Evolutionary conservation across 2,888 invertebrate genomes (phyloP), one percentile per base, ranked within the genome.

Genomic region (Aplocera efformata): DNA sequence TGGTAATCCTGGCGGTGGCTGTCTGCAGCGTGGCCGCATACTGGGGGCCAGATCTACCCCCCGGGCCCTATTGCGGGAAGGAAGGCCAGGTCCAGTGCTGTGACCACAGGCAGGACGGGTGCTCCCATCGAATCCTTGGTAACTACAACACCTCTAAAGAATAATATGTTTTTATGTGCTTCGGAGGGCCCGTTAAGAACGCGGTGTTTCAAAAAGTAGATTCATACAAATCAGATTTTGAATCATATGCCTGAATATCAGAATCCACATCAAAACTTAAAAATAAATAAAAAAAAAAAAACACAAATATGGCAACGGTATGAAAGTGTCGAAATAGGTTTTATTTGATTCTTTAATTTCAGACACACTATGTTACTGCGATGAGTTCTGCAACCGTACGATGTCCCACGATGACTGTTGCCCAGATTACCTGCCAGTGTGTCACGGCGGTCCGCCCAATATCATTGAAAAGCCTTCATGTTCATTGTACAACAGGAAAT

Each of bases 321-420:
- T n/a, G n/a, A n/a, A n/a, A n/a, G n/a, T n/a, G n/a, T n/a, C n/a
- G n/a, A n/a, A n/a, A n/a, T n/a, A n/a, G n/a, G n/a, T n/a, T n/a
- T n/a, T n/a, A n/a, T n/a, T n/a, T n/a, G n/a, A n/a, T n/a, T n/a
- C n/a, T n/a, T n/a, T n/a, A n/a, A n/a, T n/a, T n/a, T n/a, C 65
- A 93, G 96, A 91, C 47, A 96, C 97, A 0, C 75, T 94, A 7
- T 98, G 98, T 79, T 98, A 98, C 79, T 98, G 98, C 77, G 98
- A 98, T 76, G 90, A 94, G 54, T 98, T 98, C 81, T 98, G 98
- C 82, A 93, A 95, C 69, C 84, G 94, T 21, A 90, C 90, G 0
- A 73, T 82, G 6, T 89, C 90, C 23, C 91, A 92, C 45, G 98
- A 98, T 73, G 92, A 93, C 56, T 98, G 98, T 72, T 98, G 98